These are phyloP conservation scores for Corvus cornix DNA, from an alignment of 2,113 vertebrate species.

Conservation along the genomic window DNA sequence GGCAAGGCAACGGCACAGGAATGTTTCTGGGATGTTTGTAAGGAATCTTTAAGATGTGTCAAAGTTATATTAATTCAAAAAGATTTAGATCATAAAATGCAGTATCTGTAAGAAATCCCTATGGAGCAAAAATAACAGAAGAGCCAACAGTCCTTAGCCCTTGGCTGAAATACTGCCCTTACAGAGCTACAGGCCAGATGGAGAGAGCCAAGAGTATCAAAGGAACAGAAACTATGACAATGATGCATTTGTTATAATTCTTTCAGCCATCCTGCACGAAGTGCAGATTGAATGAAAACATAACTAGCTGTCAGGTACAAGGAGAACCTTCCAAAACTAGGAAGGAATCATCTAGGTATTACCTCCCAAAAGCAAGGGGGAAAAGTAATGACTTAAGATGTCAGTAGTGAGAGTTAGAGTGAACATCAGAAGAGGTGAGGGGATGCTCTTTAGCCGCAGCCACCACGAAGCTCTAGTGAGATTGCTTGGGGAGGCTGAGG, in stretches of 20 bases:
- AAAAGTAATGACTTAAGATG: not conserved
- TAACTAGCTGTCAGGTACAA: not conserved
- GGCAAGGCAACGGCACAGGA: not conserved
- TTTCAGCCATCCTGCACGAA: not conserved
- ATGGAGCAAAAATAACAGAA: not conserved
- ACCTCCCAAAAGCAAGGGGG: not conserved
- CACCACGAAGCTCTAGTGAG: fast-evolving
- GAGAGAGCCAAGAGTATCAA: not conserved
- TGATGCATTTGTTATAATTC: not conserved
- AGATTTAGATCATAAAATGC: not conserved
- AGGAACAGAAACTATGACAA: not conserved
- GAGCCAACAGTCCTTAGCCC: not conserved
- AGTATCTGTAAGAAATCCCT: not conserved
- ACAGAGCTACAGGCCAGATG: not conserved
- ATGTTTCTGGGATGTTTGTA: not conserved
- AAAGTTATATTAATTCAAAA: not conserved
- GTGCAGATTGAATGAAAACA: not conserved
- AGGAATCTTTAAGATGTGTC: not conserved
- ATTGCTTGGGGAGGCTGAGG: fast-evolving
- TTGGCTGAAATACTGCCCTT: not conserved
- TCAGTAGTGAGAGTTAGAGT: not conserved
- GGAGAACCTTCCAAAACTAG: not conserved
- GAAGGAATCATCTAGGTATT: not conserved
- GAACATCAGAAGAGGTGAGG: not conserved
- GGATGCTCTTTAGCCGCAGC: not conserved